These are phyloP conservation scores for Dunckerocampus dactyliophorus DNA, from an alignment of 2,113 vertebrate species.

Conservation along the genomic window DNA sequence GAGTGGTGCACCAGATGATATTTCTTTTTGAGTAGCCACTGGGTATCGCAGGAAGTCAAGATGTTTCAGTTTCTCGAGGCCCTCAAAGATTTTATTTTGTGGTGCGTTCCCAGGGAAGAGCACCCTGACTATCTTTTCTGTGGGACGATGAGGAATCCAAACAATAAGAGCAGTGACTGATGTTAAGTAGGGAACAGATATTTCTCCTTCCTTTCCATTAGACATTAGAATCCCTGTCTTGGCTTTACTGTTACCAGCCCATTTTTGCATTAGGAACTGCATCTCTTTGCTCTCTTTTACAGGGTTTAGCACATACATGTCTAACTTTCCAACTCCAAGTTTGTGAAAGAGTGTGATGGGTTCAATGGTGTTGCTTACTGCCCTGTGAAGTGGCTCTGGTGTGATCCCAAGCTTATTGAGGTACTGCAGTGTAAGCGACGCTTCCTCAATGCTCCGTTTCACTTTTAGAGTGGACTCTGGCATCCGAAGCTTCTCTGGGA, in stretches of 20 bases:
- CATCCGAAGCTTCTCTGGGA: slow-evolving; percentile 90
- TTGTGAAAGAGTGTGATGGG: slow-evolving; percentile 97
- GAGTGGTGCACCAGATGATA: slow-evolving; percentile 79
- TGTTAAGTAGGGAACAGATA: slow-evolving; percentile 96
- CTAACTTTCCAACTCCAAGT: slow-evolving; percentile 92
- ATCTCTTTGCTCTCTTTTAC: slow-evolving; percentile 99
- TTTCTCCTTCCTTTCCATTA: slow-evolving; percentile 95
- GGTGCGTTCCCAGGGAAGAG: slow-evolving; percentile 97
- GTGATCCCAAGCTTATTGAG: slow-evolving; percentile 90
- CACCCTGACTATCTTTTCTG: slow-evolving; percentile 94
- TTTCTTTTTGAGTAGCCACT: slow-evolving; percentile 91
- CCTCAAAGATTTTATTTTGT: slow-evolving; percentile 97
- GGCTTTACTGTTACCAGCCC: slow-evolving; percentile 98
- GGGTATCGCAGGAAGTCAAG: slow-evolving; percentile 93
- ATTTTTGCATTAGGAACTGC: slow-evolving; percentile 99
- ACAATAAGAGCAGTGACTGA: slow-evolving; percentile 96
- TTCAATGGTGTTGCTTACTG: slow-evolving; percentile 89
- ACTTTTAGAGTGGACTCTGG: slow-evolving; percentile 89
- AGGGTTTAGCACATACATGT: slow-evolving; percentile 96
- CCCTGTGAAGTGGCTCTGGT: slow-evolving; percentile 88
- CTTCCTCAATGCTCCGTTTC: slow-evolving; percentile 95
- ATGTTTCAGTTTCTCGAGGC: slow-evolving; percentile 93
- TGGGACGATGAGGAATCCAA: slow-evolving; percentile 91
- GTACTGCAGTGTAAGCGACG: slow-evolving; percentile 90
- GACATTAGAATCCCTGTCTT: slow-evolving; percentile 92